These are phyloP conservation scores for Oryzias dopingdopingensis DNA, from an alignment of 2,797 vertebrate species.

Conservation along the genomic window DNA sequence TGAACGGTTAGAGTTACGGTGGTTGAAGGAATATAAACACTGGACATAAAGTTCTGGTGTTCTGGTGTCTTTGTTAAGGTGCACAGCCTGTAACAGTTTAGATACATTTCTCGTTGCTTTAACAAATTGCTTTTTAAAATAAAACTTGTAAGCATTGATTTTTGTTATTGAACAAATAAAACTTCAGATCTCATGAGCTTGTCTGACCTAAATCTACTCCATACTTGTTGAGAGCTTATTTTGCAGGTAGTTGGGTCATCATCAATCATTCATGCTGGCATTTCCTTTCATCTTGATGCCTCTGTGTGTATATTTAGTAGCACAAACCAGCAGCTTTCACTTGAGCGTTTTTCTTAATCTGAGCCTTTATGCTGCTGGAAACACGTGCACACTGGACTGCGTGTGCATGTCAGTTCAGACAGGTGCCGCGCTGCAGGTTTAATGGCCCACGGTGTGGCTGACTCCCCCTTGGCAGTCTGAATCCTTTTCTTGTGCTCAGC, in stretches of 20 bases:
- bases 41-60: not conserved
- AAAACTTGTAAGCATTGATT: not conserved
- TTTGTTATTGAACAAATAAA: not conserved
- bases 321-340: slow-evolving; percentile 3
- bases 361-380: not conserved
- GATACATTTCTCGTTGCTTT: not conserved
- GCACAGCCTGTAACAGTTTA: no score
- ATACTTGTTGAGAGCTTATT: slow-evolving; percentile 15
- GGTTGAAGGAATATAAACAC: not conserved
- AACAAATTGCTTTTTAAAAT: not conserved
- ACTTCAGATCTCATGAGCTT: no score
- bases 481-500: slow-evolving; percentile 33
- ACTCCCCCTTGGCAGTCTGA: slow-evolving; percentile 44
- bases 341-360: slow-evolving; percentile 8
- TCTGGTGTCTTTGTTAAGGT: not conserved
- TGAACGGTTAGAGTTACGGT: no score
- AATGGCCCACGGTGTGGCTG: slow-evolving; percentile 44
- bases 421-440: slow-evolving; percentile 45
- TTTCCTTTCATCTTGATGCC: slow-evolving; percentile 60
- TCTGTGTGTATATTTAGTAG: slow-evolving; percentile 14
- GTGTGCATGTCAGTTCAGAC: slow-evolving; percentile 21
- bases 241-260: slow-evolving; percentile 37
- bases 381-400: not conserved
- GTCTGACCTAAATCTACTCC: no score
- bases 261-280: slow-evolving; percentile 71